These are phyloP conservation scores for Stenolophus ochropezus DNA, from an alignment of 2,888 invertebrate species.

Conservation along the genomic window DNA sequence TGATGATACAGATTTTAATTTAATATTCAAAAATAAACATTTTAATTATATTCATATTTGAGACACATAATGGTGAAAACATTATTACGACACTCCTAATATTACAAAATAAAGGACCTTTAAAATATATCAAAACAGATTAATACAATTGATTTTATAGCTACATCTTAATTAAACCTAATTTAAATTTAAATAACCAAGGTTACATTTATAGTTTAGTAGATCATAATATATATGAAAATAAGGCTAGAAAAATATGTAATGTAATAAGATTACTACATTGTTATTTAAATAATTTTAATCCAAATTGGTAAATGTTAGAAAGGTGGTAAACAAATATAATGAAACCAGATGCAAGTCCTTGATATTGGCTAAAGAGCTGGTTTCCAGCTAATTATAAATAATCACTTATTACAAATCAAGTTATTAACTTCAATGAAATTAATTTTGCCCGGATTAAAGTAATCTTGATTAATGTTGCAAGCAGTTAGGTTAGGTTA, in stretches of 20 bases:
- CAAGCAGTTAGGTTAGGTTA: slow-evolving; percentile 12
- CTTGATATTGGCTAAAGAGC: slow-evolving; percentile 30
- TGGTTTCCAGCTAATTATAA: slow-evolving; percentile 28
- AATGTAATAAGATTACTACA: neutral
- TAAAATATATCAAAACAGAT: neutral
- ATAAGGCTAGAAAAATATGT: neutral
- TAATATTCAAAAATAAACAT: no score
- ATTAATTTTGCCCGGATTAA: slow-evolving; percentile 37
- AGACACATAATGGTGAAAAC: no score
- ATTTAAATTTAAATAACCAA: neutral
- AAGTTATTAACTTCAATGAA: slow-evolving; percentile 30
- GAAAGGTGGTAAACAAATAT: slow-evolving; percentile 13
- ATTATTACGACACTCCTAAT: neutral
- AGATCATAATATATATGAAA: neutral
- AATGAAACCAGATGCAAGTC: slow-evolving; percentile 16
- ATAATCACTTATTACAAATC: slow-evolving; percentile 38
- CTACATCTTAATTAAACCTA: neutral
- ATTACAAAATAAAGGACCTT: neutral
- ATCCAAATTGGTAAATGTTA: neutral
- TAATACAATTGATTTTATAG: neutral
- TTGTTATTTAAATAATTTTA: slow-evolving; percentile 29
- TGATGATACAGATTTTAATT: no score
- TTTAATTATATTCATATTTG: no score
- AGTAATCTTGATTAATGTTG: slow-evolving; percentile 37
- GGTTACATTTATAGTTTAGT: neutral